Conservation (phyloP, 2,113 vertebrate species). For the Clupea harengus region DNA sequence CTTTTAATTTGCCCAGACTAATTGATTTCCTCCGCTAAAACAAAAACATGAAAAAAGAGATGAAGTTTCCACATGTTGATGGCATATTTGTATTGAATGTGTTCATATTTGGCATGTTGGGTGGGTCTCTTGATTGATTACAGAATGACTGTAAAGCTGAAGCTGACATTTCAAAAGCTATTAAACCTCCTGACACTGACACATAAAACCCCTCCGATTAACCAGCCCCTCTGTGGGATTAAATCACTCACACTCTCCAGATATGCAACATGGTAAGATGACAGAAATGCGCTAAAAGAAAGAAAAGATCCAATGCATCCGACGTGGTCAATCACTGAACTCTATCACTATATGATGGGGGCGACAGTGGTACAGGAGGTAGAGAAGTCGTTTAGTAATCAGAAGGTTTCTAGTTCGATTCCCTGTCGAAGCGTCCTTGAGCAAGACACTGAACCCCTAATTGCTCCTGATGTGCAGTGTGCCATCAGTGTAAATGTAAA, state of each 20-base stretch:
- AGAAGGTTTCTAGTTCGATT: too few species aligned
- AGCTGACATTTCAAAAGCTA: conserved; percentile 1
- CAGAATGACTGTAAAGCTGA: not conserved
- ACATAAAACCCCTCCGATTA: not conserved
- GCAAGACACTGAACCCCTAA: too few species aligned
- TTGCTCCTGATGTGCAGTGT: too few species aligned
- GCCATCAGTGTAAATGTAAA: too few species aligned
- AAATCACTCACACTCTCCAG: not conserved
- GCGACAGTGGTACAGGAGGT: too few species aligned
- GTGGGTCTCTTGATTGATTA: not conserved
- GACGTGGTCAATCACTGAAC: too few species aligned
- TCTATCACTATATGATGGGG: too few species aligned
- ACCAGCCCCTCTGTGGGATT: not conserved
- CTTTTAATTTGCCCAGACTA: conserved; percentile 62
- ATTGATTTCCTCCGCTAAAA: conserved; percentile 59
- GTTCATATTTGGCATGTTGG: not conserved
- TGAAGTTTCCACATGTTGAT: not conserved
- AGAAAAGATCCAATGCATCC: too few species aligned
- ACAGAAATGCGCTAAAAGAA: too few species aligned
- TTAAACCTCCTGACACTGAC: not conserved
- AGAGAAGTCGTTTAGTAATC: too few species aligned
- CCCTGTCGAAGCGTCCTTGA: too few species aligned
- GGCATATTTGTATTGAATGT: not conserved
- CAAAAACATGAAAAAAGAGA: conserved; percentile 23
- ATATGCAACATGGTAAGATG: too few species aligned